Conservation (phyloP, 2,113 vertebrate genomes). For the Morphnarchus princeps region DNA sequence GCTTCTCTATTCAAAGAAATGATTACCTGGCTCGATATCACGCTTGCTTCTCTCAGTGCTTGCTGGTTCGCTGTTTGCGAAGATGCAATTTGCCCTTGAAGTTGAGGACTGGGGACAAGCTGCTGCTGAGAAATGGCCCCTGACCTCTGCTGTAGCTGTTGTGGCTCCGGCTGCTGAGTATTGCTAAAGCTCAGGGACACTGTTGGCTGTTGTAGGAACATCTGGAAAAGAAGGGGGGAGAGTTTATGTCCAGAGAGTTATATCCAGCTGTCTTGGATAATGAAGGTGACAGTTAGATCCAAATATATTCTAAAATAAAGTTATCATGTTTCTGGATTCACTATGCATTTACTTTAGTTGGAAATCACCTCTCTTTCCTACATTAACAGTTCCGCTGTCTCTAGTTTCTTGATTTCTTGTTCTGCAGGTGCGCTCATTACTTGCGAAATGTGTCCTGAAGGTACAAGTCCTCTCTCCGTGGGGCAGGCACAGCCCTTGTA, state of each 20-base stretch:
- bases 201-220: slow-evolving; percentile 72
- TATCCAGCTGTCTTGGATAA: background rate
- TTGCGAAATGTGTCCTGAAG: background rate
- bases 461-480: background rate
- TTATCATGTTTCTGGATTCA: background rate
- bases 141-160: slow-evolving; percentile 63
- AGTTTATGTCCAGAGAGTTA: background rate
- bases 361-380: background rate
- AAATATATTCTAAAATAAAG: background rate
- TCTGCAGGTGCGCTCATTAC: background rate
- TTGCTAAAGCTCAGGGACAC: slow-evolving; percentile 70
- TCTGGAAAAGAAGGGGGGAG: slow-evolving; percentile 54
- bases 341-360: background rate
- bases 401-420: background rate
- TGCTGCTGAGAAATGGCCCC: slow-evolving; percentile 58
- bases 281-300: background rate
- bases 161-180: slow-evolving; percentile 51
- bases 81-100: slow-evolving; percentile 60
- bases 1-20: background rate
- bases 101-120: slow-evolving; percentile 56
- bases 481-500: background rate
- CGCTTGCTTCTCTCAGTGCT: slow-evolving; percentile 62
- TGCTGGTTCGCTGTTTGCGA: slow-evolving; percentile 66
- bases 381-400: background rate
- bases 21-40: slow-evolving; percentile 61